Conservation (phyloP, 2,113 vertebrate genomes). For the Cathartes aura region DNA sequence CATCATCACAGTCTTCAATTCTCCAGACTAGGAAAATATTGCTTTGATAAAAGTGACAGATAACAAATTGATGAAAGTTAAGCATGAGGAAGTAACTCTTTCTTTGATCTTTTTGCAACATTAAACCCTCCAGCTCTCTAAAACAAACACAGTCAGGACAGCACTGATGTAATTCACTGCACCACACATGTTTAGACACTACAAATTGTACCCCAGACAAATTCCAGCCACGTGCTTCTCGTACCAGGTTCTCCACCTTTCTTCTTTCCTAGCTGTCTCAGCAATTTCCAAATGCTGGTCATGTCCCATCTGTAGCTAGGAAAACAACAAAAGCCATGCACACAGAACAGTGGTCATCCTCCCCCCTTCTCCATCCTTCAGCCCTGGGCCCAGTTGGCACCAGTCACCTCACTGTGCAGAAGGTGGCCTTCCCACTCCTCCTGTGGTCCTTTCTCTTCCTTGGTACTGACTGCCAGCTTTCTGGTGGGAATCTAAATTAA, state of each 20-base stretch:
- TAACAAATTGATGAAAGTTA: slow-evolving; percentile 25
- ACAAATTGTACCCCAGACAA: background rate
- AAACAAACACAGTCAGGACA: background rate
- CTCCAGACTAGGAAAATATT: slow-evolving; percentile 15
- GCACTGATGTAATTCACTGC: background rate
- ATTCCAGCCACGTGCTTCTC: background rate
- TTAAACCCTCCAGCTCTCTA: background rate
- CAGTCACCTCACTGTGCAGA: slow-evolving; percentile 57
- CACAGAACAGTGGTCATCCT: background rate
- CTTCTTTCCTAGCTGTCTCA: slow-evolving; percentile 40
- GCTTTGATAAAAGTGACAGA: slow-evolving; percentile 15
- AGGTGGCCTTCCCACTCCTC: slow-evolving; percentile 69
- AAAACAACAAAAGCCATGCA: slow-evolving; percentile 12
- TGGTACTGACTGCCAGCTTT: slow-evolving; percentile 56
- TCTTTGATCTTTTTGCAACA: background rate
- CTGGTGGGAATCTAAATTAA: slow-evolving; percentile 70
- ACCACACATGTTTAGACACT: background rate
- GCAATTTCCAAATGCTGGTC: background rate
- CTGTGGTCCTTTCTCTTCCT: slow-evolving; percentile 54
- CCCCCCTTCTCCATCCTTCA: background rate
- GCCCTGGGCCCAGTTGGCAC: slow-evolving; percentile 58
- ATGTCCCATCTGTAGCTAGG: background rate
- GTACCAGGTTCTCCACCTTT: slow-evolving; percentile 25
- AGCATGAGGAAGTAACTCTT: background rate
- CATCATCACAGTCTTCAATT: background rate